These are phyloP conservation scores for Aphelinus atriplicis DNA, from an alignment of 1,140 invertebrate species.

Conservation along the genomic window DNA sequence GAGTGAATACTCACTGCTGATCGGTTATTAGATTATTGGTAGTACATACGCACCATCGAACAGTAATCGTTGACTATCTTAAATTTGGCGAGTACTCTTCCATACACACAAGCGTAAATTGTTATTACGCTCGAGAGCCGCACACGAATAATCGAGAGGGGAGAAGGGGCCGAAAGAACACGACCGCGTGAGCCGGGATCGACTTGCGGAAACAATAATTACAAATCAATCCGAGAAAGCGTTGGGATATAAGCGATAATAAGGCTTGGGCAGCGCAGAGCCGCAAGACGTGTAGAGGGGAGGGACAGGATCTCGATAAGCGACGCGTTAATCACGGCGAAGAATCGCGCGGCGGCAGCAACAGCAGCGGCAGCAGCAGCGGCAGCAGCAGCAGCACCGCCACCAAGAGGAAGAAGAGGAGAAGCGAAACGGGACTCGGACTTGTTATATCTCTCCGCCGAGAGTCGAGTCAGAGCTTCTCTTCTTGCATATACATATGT, in stretches of 20 bases:
- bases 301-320: constrained; percentile 42
- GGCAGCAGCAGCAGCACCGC: neutral
- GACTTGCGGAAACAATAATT: constrained; percentile 5
- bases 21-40: no score
- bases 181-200: no score
- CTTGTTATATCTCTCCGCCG: constrained; percentile 41
- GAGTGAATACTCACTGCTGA: no score
- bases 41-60: no score
- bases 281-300: no score
- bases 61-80: no score
- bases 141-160: no score
- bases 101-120: no score
- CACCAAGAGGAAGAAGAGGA: neutral
- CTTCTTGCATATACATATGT: neutral
- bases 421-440: constrained; percentile 43
- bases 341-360: constrained; percentile 37
- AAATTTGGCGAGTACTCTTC: no score
- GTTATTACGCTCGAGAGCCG: no score
- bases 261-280: no score
- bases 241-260: neutral
- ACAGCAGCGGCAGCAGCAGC: constrained; percentile 4
- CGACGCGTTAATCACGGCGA: constrained; percentile 43
- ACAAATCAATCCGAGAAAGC: constrained; percentile 3
- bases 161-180: no score
- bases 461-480: constrained; percentile 6